Evolutionary conservation across 2,888 invertebrate genomes (phyloP).

Genomic region (Acanthopleura granulata): DNA sequence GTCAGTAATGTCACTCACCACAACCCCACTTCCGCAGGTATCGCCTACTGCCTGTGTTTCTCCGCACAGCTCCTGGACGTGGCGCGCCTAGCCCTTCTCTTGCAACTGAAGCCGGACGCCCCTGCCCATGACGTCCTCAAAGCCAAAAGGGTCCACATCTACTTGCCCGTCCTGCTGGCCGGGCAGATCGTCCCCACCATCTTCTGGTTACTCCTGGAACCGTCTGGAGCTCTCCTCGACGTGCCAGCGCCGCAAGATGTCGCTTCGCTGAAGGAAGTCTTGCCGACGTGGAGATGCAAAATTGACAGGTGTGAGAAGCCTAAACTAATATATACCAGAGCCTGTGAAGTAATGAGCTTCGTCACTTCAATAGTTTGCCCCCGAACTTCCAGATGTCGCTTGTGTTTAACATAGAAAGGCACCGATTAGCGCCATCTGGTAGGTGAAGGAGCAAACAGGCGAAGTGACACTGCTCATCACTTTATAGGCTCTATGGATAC

Average conservation of each 20-base stretch:
- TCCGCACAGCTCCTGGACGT: not conserved
- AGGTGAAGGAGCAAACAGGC: too few relatives aligned
- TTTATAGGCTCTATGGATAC: too few relatives aligned
- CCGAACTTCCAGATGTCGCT: too few relatives aligned
- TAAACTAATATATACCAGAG: too few relatives aligned
- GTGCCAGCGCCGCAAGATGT: constrained; percentile 1
- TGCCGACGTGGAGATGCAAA: constrained; percentile 8
- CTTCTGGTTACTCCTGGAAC: constrained; percentile 8
- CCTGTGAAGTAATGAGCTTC: too few relatives aligned
- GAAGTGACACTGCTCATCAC: too few relatives aligned
- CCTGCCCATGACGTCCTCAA: not conserved
- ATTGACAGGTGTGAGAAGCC: constrained; percentile 5
- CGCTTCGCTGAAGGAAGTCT: not conserved
- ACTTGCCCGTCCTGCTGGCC: not conserved
- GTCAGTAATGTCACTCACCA: too few relatives aligned
- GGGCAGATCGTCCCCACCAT: constrained; percentile 3
- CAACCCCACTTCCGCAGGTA: not conserved
- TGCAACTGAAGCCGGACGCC: not conserved
- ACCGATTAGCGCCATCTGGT: too few relatives aligned
- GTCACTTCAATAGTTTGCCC: too few relatives aligned
- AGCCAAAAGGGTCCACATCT: not conserved
- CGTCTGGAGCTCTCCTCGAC: not conserved
- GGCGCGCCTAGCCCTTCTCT: not conserved
- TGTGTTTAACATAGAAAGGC: too few relatives aligned
- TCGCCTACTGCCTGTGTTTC: constrained; percentile 8